Base-by-base conservation (phyloP, 2,113 vertebrate species). In the Glareola pratincola region DNA sequence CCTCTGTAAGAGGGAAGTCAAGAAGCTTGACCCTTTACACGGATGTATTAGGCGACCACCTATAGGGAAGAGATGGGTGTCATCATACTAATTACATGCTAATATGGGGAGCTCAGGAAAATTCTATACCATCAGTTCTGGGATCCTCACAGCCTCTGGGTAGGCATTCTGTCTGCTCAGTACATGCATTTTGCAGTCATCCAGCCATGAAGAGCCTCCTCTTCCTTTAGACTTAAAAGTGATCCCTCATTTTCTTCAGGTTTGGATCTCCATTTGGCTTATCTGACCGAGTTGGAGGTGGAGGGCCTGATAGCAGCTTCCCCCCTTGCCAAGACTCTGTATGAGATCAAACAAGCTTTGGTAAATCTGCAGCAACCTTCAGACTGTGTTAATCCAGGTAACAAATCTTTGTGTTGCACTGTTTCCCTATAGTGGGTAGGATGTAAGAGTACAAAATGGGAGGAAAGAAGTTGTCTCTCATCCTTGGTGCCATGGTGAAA, bases 261-360 rank as follows among this genome's bases (percentile, higher is more conserved):
- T 51, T 60, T 76, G 22, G 85, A 51, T 53, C 90, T 57, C 2
- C 97, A 77, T 3, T 11, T 73, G 60, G 48, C 64, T 57, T 88
- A 68, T 15, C 72, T 95, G 83, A 98, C 97, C 43, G 98, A 99
- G 53, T 57, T 98, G 62, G 98, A 99, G 77, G 88, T 99, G 43
- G 98, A 98, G 81, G 98, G 94, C 32, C 90, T 99, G 88, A 93
- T 98, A 87, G 96, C 96, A 48, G 88, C 98, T 71, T 98, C 98
- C 30, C 98, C 98, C 37, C 96, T 99, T 37, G 98, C 98, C 96
- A 98, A 96, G 93, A 98, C 98, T 16, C 97, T 98, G 60, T 95
- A 95, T 59, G 98, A 98, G 48, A 98, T 99, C 87, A 98, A 98
- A 62, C 97, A 98, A 79, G 98, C 97, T 56, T 93, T 99, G 71